Conservation (phyloP, 2,113 vertebrate species). For the Scartelaos histophorus region DNA sequence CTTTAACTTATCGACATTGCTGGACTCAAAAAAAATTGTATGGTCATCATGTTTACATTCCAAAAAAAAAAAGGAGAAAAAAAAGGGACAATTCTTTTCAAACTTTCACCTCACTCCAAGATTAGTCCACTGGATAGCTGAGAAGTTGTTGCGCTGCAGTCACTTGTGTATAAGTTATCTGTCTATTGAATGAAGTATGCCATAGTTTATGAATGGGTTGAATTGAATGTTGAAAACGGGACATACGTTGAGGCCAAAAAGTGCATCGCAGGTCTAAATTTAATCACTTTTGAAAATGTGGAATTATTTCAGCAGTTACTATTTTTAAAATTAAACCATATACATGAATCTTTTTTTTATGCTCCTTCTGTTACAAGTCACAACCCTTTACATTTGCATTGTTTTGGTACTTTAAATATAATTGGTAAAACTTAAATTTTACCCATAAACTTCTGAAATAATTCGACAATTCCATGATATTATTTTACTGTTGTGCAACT, state of each 20-base stretch:
- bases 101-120: constrained; percentile 10
- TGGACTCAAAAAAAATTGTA: constrained; percentile 34
- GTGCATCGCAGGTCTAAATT: constrained; percentile 3
- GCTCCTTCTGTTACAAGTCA: too few species aligned
- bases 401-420: too few species aligned
- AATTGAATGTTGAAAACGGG: constrained; percentile 53
- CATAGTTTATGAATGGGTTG: constrained; percentile 45
- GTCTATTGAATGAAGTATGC: constrained; percentile 43
- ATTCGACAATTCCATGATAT: not conserved
- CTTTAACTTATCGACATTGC: constrained; percentile 19
- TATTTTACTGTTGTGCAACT: not conserved
- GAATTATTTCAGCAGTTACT: not conserved
- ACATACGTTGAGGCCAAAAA: constrained; percentile 64
- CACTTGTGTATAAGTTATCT: constrained; percentile 43
- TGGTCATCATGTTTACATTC: constrained; percentile 3
- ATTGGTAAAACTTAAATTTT: not conserved
- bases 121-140: constrained; percentile 23
- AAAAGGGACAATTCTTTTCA: constrained; percentile 11
- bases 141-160: constrained; percentile 50
- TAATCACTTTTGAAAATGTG: not conserved
- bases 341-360: too few species aligned
- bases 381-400: too few species aligned
- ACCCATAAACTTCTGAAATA: not conserved
- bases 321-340: not conserved
- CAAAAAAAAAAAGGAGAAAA: constrained; percentile 9